Conservation (phyloP, 2,113 vertebrate species). For the Xenopus borealis region DNA sequence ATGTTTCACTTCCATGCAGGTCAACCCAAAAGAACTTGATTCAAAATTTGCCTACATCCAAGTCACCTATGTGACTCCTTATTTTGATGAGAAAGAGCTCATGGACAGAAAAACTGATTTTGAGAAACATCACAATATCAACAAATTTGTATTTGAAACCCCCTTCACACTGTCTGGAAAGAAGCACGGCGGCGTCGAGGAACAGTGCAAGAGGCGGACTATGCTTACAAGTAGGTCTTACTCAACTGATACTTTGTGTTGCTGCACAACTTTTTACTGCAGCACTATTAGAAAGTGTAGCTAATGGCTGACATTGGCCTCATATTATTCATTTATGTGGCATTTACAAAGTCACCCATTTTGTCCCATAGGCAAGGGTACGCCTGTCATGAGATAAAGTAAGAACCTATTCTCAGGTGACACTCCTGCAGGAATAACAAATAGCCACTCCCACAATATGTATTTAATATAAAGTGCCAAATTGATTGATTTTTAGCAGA, state of each 20-base stretch:
- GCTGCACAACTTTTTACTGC: too few relatives aligned
- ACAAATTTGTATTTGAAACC: constrained; percentile 92
- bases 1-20: constrained; percentile 61
- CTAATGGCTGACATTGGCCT: too few relatives aligned
- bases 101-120: constrained; percentile 91
- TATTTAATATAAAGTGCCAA: too few relatives aligned
- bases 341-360: too few relatives aligned
- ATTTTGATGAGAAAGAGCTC: constrained; percentile 90
- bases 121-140: constrained; percentile 94
- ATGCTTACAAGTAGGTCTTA: constrained; percentile 82
- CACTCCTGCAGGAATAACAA: too few relatives aligned
- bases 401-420: too few relatives aligned
- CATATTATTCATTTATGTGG: too few relatives aligned
- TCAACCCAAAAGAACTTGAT: constrained; percentile 95
- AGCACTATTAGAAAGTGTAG: too few relatives aligned
- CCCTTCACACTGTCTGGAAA: constrained; percentile 92
- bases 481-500: too few relatives aligned
- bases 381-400: too few relatives aligned
- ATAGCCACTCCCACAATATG: too few relatives aligned
- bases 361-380: too few relatives aligned
- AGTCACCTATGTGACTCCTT: constrained; percentile 92
- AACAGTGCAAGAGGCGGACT: constrained; percentile 94
- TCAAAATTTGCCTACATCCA: constrained; percentile 94
- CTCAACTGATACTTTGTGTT: not conserved
- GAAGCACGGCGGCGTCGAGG: constrained; percentile 92